Base-by-base conservation (phyloP, 2,113 vertebrate genomes). In the Cichladusa arquata region DNA sequence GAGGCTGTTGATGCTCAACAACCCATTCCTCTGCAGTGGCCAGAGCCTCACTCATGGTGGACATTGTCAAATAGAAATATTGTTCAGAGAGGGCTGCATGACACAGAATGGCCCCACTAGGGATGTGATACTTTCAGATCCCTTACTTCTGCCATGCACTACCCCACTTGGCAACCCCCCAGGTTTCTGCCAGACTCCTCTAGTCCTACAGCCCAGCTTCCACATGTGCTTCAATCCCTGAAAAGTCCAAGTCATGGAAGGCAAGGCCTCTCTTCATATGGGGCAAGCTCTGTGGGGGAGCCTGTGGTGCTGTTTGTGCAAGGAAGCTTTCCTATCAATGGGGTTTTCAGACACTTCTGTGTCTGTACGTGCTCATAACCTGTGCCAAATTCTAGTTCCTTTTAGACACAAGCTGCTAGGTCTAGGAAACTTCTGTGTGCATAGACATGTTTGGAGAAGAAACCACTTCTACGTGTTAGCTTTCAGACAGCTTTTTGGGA, bases 141-240 rank as follows among this genome's bases (percentile, higher is more conserved):
- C 11, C 10, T 25, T 72, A 12, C 16, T 69, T 42, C 36, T 65
- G 22, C 31, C 13, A 5, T 19, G 9, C 16, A 18, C 34, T 45
- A 38, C 16, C 2, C 4, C 8, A 5, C 17, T 58, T 29, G 34
- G n/a, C 31, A 74, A 5, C 3, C 26, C 5, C 7, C 6, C n/a
- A 66, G 36, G 42, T 50, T 69, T 91, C 81, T 88, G 38, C 38
- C 28, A 86, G 40, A 48, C 6, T 25, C 12, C 51, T 67, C 29
- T 51, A 45, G 62, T 38, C 12, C 48, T 44, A 48, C 45, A 81
- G 7, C 28, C 17, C 12, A 44, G 11, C 15, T 83, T 72, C 33
- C 9, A 3, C 29, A 29, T 15, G 9, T 81, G 7, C 26, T 66
- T 73, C 26, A 57, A 36, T 8, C 11, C 23, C 26, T 34, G 42